phyloP scores from a whole-genome alignment of 2,888 invertebrate species.

The Dasypolia templi region DNA sequence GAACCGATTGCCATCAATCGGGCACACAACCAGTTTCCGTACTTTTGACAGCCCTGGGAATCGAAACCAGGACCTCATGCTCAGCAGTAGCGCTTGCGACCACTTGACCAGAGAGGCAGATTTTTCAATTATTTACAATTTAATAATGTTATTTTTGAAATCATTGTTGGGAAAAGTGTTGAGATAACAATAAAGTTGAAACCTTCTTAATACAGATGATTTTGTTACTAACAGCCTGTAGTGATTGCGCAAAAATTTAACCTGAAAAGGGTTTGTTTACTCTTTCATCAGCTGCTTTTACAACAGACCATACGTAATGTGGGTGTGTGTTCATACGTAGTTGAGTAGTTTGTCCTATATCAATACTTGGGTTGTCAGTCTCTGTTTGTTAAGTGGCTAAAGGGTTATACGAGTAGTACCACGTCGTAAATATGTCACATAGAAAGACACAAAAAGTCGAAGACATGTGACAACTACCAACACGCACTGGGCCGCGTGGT shows the following conservation, averaged over 20 bases:
- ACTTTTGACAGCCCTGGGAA: too few relatives aligned
- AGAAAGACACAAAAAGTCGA: too few relatives aligned
- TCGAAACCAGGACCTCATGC: too few relatives aligned
- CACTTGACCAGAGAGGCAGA: too few relatives aligned
- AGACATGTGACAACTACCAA: too few relatives aligned
- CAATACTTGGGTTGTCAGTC: conserved; percentile 28
- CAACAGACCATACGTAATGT: conserved; percentile 8
- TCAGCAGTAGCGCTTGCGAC: too few relatives aligned
- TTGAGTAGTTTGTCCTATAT: conserved; percentile 23
- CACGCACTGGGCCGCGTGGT: too few relatives aligned
- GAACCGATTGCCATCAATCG: background rate
- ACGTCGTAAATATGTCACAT: background rate
- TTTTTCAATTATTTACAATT: background rate
- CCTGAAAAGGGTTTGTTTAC: background rate
- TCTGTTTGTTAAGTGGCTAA: conserved; percentile 19
- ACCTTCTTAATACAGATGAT: background rate
- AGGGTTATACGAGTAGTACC: background rate
- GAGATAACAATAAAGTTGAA: background rate
- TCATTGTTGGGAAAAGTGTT: background rate
- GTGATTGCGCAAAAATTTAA: background rate
- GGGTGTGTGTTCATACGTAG: conserved; percentile 32
- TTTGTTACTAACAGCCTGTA: background rate
- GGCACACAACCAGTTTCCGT: background rate
- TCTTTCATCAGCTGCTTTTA: background rate
- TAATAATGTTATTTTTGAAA: background rate